A percentile compares a stretch with the other conserved stretches of the same genome.
Conservation (phyloP, 2,113 vertebrate species). For the Urocynchramus pylzowi region DNA sequence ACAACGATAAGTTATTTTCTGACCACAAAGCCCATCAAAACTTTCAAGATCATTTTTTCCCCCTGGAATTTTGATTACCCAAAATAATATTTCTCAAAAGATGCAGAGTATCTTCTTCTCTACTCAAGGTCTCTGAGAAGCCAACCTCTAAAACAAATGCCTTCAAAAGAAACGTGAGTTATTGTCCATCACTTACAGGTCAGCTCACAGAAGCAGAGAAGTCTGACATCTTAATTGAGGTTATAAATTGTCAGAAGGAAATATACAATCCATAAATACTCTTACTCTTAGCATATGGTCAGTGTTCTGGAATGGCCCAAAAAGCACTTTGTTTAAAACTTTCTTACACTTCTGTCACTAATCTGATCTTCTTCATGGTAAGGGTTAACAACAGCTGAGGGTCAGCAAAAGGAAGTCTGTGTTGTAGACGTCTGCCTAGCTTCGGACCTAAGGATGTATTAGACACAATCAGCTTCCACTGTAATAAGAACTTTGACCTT, state of each 20-base stretch:
- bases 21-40: neutral
- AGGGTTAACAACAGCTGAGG: constrained; percentile 27
- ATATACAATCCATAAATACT: neutral
- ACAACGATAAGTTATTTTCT: neutral
- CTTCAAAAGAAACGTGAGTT: neutral
- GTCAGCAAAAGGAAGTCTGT: constrained; percentile 25
- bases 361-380: constrained; percentile 15
- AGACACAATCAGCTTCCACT: constrained; percentile 21
- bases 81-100: neutral
- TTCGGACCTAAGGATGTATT: constrained; percentile 11
- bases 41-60: neutral
- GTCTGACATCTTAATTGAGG: constrained; percentile 11
- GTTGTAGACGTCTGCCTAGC: neutral
- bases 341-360: neutral
- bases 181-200: neutral
- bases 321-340: constrained; percentile 18
- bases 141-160: neutral
- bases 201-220: neutral
- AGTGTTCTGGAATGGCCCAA: neutral
- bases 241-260: constrained; percentile 15
- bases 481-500: constrained; percentile 30
- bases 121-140: neutral
- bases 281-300: neutral
- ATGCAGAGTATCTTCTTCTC: neutral
- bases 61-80: neutral